Evolutionary conservation across 2,888 invertebrate genomes (phyloP), one percentile per base, ranked within the genome.

Genomic region (Coremacera marginata): DNA sequence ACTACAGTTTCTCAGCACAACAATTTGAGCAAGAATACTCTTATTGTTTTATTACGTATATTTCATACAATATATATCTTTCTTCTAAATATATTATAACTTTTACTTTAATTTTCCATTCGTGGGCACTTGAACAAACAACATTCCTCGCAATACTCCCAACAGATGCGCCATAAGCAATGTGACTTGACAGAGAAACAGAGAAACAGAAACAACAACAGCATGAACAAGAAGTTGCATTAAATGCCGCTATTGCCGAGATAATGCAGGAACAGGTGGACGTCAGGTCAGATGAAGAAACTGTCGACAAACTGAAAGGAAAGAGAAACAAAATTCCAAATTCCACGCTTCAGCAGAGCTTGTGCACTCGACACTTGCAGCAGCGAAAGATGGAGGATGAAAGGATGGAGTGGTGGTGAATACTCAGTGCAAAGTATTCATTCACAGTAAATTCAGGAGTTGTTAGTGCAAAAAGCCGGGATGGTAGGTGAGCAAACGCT

Each of bases 281-380:
- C 34, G 31, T 5, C 11, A 67, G 37, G 16, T 37, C 31, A 51
- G 51, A 1, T 9, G 63, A 9, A 65, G n/a, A 49, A 49, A 65
- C 25, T 71, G 44, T 31, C 76, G 67, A 49, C 52, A 57, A 62
- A 27, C 49, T 8, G 62, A 67, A 31, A 76, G 70, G 49, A 65
- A 44, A 62, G 8, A 44, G 22, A 44, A 51, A 73, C 31, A 63
- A 67, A 74, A 78, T 75, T 78, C 74, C 71, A 76, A 77, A 79
- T 80, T 77, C 75, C 75, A 78, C 68, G 78, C 74, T 75, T 60
- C 60, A 78, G 49, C 74, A 62, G 74, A 62, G 70, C 70, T 71
- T 62, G 19, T 52, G 2, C 14, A 19, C 34, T 27, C 57, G 4
- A 9, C 16, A 34, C 19, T 22, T n/a, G 22, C 44, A n/a, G 19